Evolutionary conservation across 2,113 vertebrate species (phyloP).

Genomic region (Tringa solitaria): DNA sequence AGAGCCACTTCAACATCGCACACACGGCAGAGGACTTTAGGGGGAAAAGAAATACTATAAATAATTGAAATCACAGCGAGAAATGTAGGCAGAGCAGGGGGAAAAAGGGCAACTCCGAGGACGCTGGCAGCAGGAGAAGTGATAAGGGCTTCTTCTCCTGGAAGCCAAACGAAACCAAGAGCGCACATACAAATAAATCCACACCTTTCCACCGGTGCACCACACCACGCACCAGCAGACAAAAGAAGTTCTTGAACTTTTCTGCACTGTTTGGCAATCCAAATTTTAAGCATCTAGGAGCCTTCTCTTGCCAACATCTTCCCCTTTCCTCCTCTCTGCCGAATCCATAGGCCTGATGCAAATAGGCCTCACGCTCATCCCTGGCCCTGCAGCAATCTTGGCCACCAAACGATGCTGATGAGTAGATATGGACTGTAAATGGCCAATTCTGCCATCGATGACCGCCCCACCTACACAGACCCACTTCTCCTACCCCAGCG

Average conservation of each 20-base stretch:
- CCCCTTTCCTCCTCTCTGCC: background rate
- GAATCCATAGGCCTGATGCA: background rate
- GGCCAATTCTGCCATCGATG: background rate
- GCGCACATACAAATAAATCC: background rate
- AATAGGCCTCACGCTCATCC: accelerated
- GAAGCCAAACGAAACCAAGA: background rate
- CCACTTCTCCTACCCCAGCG: background rate
- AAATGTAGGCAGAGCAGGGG: constrained; percentile 10
- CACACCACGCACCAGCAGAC: accelerated
- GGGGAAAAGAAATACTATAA: constrained; percentile 22
- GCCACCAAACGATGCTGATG: background rate
- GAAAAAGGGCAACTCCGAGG: background rate
- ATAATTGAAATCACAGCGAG: constrained; percentile 40
- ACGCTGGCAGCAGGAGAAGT: background rate
- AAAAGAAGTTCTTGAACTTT: background rate
- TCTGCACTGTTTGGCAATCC: background rate
- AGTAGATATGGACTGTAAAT: background rate
- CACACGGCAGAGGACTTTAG: background rate
- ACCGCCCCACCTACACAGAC: background rate
- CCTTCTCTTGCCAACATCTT: background rate
- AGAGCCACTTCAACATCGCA: background rate
- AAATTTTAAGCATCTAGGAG: background rate
- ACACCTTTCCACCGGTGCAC: background rate
- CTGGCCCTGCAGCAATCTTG: background rate
- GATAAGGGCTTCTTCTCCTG: background rate